Percentiles rank a stretch among this genome's conserved stretches.
Conservation (phyloP, 2,113 vertebrate species). For the Heteronetta atricapilla region DNA sequence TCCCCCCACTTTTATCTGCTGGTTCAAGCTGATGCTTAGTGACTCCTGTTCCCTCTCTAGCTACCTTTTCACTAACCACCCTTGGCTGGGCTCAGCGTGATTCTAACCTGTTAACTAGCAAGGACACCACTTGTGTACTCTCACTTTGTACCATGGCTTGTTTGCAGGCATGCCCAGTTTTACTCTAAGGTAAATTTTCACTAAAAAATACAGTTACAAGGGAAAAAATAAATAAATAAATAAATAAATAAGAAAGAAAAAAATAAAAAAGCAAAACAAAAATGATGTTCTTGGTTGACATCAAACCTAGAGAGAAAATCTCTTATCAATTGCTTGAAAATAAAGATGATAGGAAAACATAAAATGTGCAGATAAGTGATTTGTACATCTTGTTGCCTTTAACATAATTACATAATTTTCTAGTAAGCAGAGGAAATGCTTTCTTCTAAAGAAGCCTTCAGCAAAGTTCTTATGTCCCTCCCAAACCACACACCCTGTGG, state of each 20-base stretch:
- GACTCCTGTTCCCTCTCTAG: neutral
- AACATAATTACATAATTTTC: neutral
- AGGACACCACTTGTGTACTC: neutral
- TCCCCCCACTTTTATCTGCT: neutral
- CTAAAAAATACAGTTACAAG: neutral
- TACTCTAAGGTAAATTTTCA: neutral
- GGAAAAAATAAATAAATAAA: neutral
- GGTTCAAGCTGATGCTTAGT: neutral
- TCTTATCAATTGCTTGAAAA: neutral
- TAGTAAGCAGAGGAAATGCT: neutral
- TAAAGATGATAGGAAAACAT: neutral
- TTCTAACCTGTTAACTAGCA: neutral
- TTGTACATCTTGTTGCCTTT: neutral
- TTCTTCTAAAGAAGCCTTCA: neutral
- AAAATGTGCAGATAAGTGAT: fast-evolving
- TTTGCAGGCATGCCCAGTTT: neutral
- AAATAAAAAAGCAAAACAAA: too few relatives aligned
- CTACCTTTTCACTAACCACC: neutral
- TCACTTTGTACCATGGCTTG: neutral
- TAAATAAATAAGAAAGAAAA: neutral
- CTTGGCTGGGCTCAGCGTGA: neutral
- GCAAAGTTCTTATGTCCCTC: neutral
- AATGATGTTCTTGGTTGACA: neutral
- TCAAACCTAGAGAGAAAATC: neutral
- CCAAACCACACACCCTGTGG: neutral